A percentile compares a stretch with the other conserved stretches of the same genome.
Evolutionary conservation across 2,113 vertebrate genomes (phyloP).

Genomic region (Microcebus ravelobensis): DNA sequence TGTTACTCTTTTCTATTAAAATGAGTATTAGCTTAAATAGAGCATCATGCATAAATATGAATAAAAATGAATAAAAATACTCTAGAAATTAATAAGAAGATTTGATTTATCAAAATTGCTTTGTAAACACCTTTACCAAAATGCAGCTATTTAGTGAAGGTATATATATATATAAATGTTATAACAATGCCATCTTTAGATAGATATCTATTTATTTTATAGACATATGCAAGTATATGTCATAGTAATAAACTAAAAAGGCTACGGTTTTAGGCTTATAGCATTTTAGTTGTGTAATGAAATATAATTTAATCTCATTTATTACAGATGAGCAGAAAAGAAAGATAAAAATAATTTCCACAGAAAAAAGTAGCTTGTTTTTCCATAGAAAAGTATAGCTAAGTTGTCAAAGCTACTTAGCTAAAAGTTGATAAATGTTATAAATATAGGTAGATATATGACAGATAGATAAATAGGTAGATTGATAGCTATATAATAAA

Average conservation of each 20-base stretch:
- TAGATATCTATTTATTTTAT: background rate
- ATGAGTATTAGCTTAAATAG: background rate
- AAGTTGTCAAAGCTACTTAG: background rate
- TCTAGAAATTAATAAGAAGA: background rate
- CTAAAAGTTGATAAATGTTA: background rate
- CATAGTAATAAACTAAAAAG: background rate
- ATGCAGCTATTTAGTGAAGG: background rate
- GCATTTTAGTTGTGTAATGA: background rate
- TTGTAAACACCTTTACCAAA: background rate
- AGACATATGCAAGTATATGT: background rate
- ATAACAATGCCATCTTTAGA: background rate
- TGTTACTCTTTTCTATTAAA: background rate
- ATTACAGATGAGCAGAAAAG: background rate
- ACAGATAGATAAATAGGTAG: too few relatives aligned
- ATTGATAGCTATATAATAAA: too few relatives aligned
- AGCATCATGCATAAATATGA: background rate
- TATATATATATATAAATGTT: background rate
- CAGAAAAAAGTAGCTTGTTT: background rate
- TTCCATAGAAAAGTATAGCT: background rate
- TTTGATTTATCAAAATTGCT: background rate
- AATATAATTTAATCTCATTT: background rate
- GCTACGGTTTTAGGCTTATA: background rate
- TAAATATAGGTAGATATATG: background rate
- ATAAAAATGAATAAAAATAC: background rate
- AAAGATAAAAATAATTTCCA: background rate